Percentiles rank a stretch among this genome's conserved stretches.
Evolutionary conservation across 1,140 invertebrate species (phyloP).

Genomic region (Lordiphosa stackelbergi): DNA sequence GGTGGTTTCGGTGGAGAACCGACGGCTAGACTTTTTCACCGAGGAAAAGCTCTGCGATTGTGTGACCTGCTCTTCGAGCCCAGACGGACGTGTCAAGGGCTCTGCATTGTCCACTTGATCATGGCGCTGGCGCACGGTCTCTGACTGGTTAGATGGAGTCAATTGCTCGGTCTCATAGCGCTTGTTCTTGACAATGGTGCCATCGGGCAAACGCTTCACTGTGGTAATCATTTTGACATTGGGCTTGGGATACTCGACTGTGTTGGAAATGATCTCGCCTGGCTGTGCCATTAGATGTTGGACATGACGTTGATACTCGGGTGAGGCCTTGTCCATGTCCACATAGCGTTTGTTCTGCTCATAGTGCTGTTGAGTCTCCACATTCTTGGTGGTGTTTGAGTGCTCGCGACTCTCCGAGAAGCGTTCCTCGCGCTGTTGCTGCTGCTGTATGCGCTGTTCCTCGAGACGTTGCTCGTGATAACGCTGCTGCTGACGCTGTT

Average conservation of each 20-base stretch:
- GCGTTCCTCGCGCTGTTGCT: constrained; percentile 48
- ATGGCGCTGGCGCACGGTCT: constrained; percentile 22
- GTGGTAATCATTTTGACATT: constrained; percentile 82
- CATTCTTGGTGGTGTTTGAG: constrained; percentile 55
- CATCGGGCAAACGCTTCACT: constrained; percentile 82
- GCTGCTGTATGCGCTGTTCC: constrained; percentile 22
- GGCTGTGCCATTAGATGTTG: constrained; percentile 69
- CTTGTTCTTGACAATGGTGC: constrained; percentile 82
- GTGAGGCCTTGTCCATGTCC: constrained; percentile 73
- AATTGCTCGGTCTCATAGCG: constrained; percentile 80
- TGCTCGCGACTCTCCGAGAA: constrained; percentile 61
- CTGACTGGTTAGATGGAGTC: constrained; percentile 18
- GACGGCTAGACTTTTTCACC: constrained; percentile 66
- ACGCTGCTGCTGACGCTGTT: constrained; percentile 32
- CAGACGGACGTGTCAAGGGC: constrained; percentile 17
- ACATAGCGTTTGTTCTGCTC: constrained; percentile 74
- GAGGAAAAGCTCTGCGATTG: constrained; percentile 60
- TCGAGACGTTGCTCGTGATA: constrained; percentile 36
- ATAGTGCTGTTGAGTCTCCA: constrained; percentile 61
- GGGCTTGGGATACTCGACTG: constrained; percentile 81
- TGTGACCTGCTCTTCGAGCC: constrained; percentile 48
- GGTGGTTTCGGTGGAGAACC: constrained; percentile 69
- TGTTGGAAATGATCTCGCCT: constrained; percentile 78
- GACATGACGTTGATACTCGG: constrained; percentile 71
- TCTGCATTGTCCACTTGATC: constrained; percentile 59